Evolutionary conservation across 2,113 vertebrate genomes (phyloP).

Genomic region (Canis aureus): DNA sequence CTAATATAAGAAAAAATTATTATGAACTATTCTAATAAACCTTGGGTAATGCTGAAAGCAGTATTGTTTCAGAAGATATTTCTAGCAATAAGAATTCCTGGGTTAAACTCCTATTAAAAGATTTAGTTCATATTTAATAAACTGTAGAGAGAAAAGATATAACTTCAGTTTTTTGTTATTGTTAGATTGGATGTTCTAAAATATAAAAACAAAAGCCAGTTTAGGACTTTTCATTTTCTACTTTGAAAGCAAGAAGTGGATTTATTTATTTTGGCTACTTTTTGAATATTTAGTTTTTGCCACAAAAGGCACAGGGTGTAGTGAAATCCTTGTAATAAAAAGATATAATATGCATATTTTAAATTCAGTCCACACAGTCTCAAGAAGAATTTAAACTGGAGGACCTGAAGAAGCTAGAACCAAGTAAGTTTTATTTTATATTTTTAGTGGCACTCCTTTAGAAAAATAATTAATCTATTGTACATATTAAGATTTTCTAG

Average conservation of each 20-base stretch:
- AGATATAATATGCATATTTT: constrained; percentile 70
- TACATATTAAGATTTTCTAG: background rate
- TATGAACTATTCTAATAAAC: background rate
- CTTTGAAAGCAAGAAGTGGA: constrained; percentile 43
- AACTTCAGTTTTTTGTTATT: constrained; percentile 13
- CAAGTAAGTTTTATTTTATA: constrained; percentile 89
- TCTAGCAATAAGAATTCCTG: background rate
- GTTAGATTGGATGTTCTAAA: constrained; percentile 19
- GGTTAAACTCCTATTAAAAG: background rate
- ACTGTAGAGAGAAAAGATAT: constrained; percentile 8
- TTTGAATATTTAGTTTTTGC: constrained; percentile 55
- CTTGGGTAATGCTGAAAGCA: background rate
- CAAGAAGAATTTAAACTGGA: constrained; percentile 97
- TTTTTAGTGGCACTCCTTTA: background rate
- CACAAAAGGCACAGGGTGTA: background rate
- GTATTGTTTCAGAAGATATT: background rate
- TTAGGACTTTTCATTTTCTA: constrained; percentile 64
- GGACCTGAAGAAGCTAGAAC: constrained; percentile 98
- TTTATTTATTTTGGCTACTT: constrained; percentile 5
- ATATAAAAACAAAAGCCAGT: constrained; percentile 1
- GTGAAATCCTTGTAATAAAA: constrained; percentile 56
- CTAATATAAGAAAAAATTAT: background rate
- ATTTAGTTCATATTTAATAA: constrained; percentile 40
- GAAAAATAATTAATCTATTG: background rate
- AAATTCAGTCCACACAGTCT: constrained; percentile 93